Percentiles rank a stretch among this genome's conserved stretches.
Evolutionary conservation across 1,140 invertebrate species (phyloP).

Genomic region (Sesamia nonagrioides): DNA sequence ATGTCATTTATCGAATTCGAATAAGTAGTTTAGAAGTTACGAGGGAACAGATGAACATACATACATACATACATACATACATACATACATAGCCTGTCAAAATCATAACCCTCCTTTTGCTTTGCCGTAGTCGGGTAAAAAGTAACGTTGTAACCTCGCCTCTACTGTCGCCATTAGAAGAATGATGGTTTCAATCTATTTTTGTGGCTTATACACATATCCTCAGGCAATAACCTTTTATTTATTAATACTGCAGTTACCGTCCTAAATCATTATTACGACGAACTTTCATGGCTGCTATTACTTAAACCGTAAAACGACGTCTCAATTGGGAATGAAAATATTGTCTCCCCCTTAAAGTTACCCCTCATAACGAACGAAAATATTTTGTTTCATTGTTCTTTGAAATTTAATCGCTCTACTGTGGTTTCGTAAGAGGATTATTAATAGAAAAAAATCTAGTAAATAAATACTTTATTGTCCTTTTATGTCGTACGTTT

Average conservation of each 20-base stretch:
- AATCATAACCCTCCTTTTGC: no score
- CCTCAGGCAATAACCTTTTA: conserved; percentile 31
- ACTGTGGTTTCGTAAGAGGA: conserved; percentile 17
- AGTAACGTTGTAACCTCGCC: not conserved
- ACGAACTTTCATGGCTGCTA: conserved; percentile 55
- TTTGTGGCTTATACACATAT: conserved; percentile 25
- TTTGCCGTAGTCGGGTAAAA: no score
- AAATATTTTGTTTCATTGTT: conserved; percentile 30
- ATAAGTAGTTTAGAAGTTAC: no score
- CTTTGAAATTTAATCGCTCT: conserved; percentile 28
- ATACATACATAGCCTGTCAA: no score
- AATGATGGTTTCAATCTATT: conserved; percentile 38
- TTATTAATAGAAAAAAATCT: conserved; percentile 1
- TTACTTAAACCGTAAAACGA: conserved; percentile 51
- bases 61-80: no score
- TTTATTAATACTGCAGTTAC: conserved; percentile 41
- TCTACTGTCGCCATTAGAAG: not conserved
- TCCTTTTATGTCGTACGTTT: not conserved
- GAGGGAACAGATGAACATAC: no score
- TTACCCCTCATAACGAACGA: not conserved
- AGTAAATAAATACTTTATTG: not conserved
- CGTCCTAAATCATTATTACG: conserved; percentile 52
- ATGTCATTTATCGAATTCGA: no score
- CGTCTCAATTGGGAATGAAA: conserved; percentile 27
- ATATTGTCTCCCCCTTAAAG: conserved; percentile 38